Evolutionary conservation across 2,113 vertebrate species (phyloP), one percentile per base, ranked within the genome.

Genomic region (Nymphicus hollandicus): DNA sequence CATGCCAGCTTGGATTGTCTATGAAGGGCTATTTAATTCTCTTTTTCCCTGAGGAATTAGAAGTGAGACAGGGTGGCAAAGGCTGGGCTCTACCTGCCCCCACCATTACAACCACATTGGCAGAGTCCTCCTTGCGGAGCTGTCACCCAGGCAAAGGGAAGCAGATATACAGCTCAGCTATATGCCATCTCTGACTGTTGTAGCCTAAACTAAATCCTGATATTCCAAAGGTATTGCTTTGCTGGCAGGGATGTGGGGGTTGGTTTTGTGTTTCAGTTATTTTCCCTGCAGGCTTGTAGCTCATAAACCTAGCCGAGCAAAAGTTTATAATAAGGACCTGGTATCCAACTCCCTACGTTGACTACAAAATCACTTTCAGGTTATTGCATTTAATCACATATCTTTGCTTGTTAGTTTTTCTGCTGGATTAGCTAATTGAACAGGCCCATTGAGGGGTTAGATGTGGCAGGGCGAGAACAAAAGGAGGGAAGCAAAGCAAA

Each of bases 321-420:
- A 87, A 64, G 41, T 76, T 89, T 66, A 18, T 74, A 64, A 46
- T 71, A 55, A 82, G 58, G 56, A 71, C 20, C 43, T 69, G 18
- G 61, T 65, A 60, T 68, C 64, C 79, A 81, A 50, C 20, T 76
- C 37, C 65, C 29, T 11, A 19, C 2, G 39, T 37, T 85, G 81
- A 46, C 53, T 69, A 29, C 87, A 91, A 91, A 87, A 85, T 85
- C 88, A 37, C 19, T 82, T 89, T 86, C 23, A 88, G 10, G 16
- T 72, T 91, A 87, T 70, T 82, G 33, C 27, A 74, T 89, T 17
- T 61, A 92, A 72, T 64, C 12, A 16, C 20, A n/a, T 73, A 83
- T 83, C 50, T 83, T 81, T 76, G 31, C 37, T 81, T 79, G 27
- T 87, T 94, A 87, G 43, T 84, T 82, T 82, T 96, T 93, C 27